Evolutionary conservation across 64 coral and sea anemone species (phyloP).

Genomic region (Stylophora pistillata): DNA sequence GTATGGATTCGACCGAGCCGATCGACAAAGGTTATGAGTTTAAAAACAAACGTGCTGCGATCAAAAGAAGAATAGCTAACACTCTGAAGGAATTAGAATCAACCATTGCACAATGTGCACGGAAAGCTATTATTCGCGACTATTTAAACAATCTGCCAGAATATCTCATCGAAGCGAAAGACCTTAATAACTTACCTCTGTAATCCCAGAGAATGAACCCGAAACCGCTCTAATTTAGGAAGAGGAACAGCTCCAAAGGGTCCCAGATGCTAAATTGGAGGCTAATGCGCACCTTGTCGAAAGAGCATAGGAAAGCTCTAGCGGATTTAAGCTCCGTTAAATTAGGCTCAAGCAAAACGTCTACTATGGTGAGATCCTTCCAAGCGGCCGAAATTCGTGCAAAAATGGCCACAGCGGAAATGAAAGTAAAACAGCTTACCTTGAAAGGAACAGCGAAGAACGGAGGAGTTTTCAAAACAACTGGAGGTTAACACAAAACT

Average conservation of each 20-base stretch:
- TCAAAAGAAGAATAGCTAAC: too few relatives aligned
- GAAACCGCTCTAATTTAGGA: not conserved
- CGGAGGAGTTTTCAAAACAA: not conserved
- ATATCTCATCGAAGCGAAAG: not conserved
- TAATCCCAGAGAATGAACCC: not conserved
- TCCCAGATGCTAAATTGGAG: not conserved
- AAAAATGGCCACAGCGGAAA: conserved; percentile 6
- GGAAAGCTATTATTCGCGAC: not conserved
- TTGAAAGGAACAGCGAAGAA: conserved; percentile 11
- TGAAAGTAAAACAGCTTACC: conserved; percentile 22
- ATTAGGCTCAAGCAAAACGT: not conserved
- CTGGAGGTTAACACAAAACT: not conserved
- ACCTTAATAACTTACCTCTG: not conserved
- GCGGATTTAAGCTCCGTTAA: not conserved
- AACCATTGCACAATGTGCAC: not conserved
- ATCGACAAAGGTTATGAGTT: not conserved
- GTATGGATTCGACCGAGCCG: not conserved
- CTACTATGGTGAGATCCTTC: not conserved
- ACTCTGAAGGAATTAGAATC: not conserved
- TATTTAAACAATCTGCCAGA: not conserved
- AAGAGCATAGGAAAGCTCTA: not conserved
- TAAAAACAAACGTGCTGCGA: not conserved
- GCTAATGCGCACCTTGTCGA: conserved; percentile 1
- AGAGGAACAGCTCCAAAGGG: conserved; percentile 9
- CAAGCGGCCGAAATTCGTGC: not conserved